Evolutionary conservation across 2,888 invertebrate genomes (phyloP), one percentile per base, ranked within the genome.

Genomic region (Asteroscopus sphinx): DNA sequence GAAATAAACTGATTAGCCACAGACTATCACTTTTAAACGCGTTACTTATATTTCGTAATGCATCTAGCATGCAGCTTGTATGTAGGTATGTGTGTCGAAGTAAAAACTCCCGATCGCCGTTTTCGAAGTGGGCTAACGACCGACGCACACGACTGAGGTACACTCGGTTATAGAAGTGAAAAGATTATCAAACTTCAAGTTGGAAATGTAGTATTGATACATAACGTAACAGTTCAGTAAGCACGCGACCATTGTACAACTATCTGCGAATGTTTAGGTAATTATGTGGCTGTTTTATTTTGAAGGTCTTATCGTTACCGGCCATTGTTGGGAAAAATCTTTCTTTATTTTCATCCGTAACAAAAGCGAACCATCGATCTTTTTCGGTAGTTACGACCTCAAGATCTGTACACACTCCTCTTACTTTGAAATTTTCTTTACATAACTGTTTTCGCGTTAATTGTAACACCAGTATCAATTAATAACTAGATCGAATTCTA

Each of bases 41-140:
- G 35, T 48, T 30, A 21, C 17, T 58, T 25, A 37, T 32, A 55
- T 76, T 68, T 76, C 75, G 69, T 75, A 76, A 77, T 69, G 73
- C 70, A 76, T 57, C 68, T 73, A 73, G 51, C 73, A 49, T 76
- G 76, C 76, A 67, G 45, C 9, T 25, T 16, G 46, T 62, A 73
- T 76, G 48, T 70, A 41, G 78, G 78, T 73, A 76, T 70, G 61
- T 77, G 57, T 77, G 78, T 45, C 76, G 70, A 48, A 28, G 47
- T 65, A 74, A 74, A 68, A 73, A 66, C 59, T 60, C 60, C 56
- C 51, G 65, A 62, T 56, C 44, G 60, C 60, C 65, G 32, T 70
- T 73, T 68, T 47, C 17, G 30, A 73, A 64, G 61, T 76, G 58
- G 68, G 77, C 58, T 76, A 76, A 76, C 58, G 75, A 60, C 60